Base-by-base conservation (phyloP, 2,113 vertebrate species). In the Xenus cinereus region DNA sequence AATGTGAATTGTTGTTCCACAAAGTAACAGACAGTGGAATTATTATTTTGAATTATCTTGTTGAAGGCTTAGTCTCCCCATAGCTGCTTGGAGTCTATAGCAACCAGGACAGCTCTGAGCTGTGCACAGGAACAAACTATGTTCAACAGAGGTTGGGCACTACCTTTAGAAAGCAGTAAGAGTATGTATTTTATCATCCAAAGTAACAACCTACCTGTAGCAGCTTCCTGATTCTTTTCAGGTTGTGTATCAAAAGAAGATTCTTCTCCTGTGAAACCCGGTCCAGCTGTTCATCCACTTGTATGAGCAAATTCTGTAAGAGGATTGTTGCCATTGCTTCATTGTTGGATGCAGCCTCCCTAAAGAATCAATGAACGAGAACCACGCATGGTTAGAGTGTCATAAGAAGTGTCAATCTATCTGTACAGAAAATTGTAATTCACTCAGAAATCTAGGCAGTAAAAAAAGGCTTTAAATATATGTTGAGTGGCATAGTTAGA, bases 151-250 rank as follows among this genome's bases (percentile, higher is more conserved):
- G 56, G 23, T 17, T 23, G 8, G 80, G 56, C 56, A 43, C 60
- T 81, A 51, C 39, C 64, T 84, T 75, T 54, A 76, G 87, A 71
- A 76, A 84, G 9, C 50, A 33, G 13, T 12, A 7, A 73, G 39
- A 18, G 41, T 2, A 4, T 27, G 21, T 22, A 74, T 10, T 68
- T 56, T 69, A 45, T 33, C 82, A 82, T 23, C 50, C 51, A 48
- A 50, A 78, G 60, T 7, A 75, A 74, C 0, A 20, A 88, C 98
- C 84, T 82, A 99, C 99, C 99, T 99, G 99, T 53, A 99, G 98
- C 91, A 99, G 98, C 96, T 99, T 99, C 66, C 99, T 99, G 85
- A 99, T 99, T 96, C 99, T 99, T 93, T 99, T 99, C 95, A 99
- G 98, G 94, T 99, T 99, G 98, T 99, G 99, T 92, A 99, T 98